phyloP scores from a whole-genome alignment of 2,888 invertebrate species.

The Tenodera sinensis region DNA sequence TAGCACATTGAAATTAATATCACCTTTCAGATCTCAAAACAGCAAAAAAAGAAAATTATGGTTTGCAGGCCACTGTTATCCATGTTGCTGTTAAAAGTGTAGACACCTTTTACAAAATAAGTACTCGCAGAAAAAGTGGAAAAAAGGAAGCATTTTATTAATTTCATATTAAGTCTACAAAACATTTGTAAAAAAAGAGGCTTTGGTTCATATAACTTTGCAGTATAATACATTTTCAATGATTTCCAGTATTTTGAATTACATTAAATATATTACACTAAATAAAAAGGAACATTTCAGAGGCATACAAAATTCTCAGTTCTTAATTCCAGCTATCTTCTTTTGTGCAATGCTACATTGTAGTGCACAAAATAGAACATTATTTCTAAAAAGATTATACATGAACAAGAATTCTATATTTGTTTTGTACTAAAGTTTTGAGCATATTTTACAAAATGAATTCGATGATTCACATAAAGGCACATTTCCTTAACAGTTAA shows the following conservation, averaged over 20 bases:
- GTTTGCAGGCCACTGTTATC: too few species aligned
- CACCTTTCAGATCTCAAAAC: too few species aligned
- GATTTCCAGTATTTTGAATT: background rate
- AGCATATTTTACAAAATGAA: too few species aligned
- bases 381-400: background rate
- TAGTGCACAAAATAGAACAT: background rate
- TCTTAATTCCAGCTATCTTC: background rate
- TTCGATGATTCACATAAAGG: too few species aligned
- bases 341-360: background rate
- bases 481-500: too few species aligned
- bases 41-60: too few species aligned
- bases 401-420: background rate
- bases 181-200: background rate
- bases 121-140: too few species aligned
- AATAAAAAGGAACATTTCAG: background rate
- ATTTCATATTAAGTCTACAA: background rate
- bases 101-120: too few species aligned
- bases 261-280: background rate
- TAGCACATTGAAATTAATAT: too few species aligned
- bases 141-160: background rate
- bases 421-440: too few species aligned
- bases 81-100: too few species aligned
- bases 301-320: background rate
- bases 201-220: background rate
- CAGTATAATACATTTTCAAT: background rate